Evolutionary conservation across 2,888 invertebrate genomes (phyloP).

Genomic region (Tryphoninae sp.): DNA sequence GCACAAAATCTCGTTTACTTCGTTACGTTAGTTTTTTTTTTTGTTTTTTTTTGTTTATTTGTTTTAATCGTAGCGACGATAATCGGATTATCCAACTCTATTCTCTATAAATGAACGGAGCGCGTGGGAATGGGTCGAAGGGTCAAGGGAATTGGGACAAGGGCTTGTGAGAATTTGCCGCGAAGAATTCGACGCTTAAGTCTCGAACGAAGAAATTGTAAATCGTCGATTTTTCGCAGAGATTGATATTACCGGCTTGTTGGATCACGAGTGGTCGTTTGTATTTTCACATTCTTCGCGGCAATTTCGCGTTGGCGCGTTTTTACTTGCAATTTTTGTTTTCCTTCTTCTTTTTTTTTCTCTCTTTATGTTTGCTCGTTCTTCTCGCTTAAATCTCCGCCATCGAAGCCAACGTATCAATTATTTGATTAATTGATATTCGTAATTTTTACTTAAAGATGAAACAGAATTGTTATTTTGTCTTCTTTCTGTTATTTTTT

Average conservation of each 20-base stretch:
- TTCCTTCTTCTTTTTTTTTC: background rate
- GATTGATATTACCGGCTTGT: slow-evolving; percentile 31
- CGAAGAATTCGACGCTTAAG: slow-evolving; percentile 19
- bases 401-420: slow-evolving; percentile 66
- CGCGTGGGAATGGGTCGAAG: background rate
- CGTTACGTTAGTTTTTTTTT: slow-evolving; percentile 20
- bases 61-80: slow-evolving; percentile 3
- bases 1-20: slow-evolving; percentile 60
- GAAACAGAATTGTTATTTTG: slow-evolving; percentile 4
- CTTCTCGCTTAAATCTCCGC: slow-evolving; percentile 61
- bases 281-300: slow-evolving; percentile 57
- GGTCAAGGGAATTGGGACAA: too few species aligned
- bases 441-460: slow-evolving; percentile 48
- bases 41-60: background rate
- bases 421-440: slow-evolving; percentile 61
- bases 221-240: slow-evolving; percentile 22
- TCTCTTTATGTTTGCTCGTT: slow-evolving; percentile 15
- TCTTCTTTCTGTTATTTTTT: background rate
- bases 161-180: slow-evolving; percentile 10
- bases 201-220: background rate
- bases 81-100: slow-evolving; percentile 2
- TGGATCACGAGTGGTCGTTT: slow-evolving; percentile 6
- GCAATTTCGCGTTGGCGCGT: slow-evolving; percentile 41
- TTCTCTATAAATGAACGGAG: slow-evolving; percentile 37
- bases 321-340: background rate